These are phyloP conservation scores for Andrena marginata DNA, from an alignment of 2,888 invertebrate genomes.

Conservation along the genomic window DNA sequence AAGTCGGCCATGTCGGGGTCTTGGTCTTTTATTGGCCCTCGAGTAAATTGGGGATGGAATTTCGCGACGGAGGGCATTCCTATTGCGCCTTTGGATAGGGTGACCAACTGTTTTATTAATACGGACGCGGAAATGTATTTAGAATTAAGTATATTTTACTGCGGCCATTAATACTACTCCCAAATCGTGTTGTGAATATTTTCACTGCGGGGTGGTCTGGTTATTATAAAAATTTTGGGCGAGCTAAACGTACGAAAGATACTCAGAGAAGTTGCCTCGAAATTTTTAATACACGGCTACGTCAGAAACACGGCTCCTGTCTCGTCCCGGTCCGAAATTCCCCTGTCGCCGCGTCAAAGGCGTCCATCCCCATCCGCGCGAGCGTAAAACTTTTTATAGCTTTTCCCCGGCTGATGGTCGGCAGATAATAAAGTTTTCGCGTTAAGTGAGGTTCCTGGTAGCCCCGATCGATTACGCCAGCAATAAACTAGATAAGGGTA, in stretches of 20 bases:
- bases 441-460: constrained; percentile 56
- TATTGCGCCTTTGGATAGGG: not conserved
- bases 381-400: constrained; percentile 54
- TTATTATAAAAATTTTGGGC: no score
- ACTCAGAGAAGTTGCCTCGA: not conserved
- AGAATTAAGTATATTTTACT: no score
- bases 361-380: not conserved
- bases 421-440: constrained; percentile 62
- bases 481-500: constrained; percentile 71
- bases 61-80: not conserved
- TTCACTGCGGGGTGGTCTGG: no score
- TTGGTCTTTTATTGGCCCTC: not conserved
- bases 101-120: not conserved
- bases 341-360: constrained; percentile 15
- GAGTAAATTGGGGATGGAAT: not conserved
- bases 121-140: no score
- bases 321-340: constrained; percentile 28
- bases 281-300: not conserved
- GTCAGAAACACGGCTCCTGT: not conserved
- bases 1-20: constrained; percentile 21
- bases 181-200: no score
- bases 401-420: constrained; percentile 32
- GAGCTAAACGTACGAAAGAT: no score
- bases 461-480: constrained; percentile 54
- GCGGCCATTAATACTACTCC: no score